A percentile compares a stretch with the other conserved stretches of the same genome.
phyloP scores from a whole-genome alignment of 2,113 vertebrate genomes.

The Oreochromis tanganicae region DNA sequence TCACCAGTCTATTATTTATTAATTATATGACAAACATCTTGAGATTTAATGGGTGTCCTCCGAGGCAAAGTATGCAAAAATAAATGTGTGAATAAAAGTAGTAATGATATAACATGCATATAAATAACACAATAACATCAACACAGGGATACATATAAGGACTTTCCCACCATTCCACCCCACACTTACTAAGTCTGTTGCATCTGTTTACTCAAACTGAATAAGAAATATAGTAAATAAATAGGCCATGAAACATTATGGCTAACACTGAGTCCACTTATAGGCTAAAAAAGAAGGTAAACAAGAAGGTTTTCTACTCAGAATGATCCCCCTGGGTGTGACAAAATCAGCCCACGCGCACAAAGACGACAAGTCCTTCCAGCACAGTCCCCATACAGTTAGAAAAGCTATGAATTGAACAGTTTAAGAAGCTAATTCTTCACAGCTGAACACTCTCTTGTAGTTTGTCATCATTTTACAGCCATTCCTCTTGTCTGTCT shows the following conservation, averaged over 20 bases:
- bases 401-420: neutral
- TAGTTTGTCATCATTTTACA: neutral
- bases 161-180: neutral
- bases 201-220: neutral
- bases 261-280: neutral
- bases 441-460: neutral
- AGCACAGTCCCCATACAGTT: neutral
- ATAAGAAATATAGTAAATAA: neutral
- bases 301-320: neutral
- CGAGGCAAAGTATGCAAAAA: neutral
- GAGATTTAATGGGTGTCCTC: neutral
- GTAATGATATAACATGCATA: neutral
- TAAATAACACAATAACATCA: neutral
- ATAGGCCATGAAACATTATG: neutral
- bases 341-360: neutral
- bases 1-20: neutral
- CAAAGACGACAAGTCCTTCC: neutral
- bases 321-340: neutral
- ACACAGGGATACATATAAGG: fast-evolving
- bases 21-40: neutral
- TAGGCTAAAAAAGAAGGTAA: neutral
- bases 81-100: neutral
- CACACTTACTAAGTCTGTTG: neutral
- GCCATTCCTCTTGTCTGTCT: neutral
- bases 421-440: neutral